These are phyloP conservation scores for Petroica traversi DNA, from an alignment of 2,113 vertebrate species.

Conservation along the genomic window DNA sequence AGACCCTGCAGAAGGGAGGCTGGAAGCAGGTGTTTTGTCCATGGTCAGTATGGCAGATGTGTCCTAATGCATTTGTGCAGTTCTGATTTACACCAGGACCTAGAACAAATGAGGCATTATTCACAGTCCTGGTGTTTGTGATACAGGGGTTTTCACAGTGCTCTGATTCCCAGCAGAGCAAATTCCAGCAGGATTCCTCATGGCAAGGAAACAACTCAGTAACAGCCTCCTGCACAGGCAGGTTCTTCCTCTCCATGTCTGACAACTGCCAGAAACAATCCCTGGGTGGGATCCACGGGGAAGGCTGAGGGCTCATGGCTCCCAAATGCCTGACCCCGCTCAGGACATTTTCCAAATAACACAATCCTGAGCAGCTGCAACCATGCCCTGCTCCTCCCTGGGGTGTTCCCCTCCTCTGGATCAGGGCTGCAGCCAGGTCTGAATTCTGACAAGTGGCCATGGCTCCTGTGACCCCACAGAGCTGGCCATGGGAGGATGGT, in stretches of 20 bases:
- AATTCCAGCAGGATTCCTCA: background rate
- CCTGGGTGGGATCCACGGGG: background rate
- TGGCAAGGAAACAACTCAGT: background rate
- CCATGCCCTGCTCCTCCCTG: background rate
- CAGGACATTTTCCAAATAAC: background rate
- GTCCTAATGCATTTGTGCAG: background rate
- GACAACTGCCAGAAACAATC: background rate
- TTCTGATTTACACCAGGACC: background rate
- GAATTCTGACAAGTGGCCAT: background rate
- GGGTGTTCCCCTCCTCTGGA: background rate
- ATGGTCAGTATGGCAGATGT: background rate
- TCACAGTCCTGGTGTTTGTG: accelerated
- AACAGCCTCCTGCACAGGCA: background rate
- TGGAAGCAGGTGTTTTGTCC: background rate
- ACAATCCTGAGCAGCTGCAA: slow-evolving; percentile 15
- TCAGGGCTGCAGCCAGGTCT: background rate
- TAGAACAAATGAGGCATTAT: background rate
- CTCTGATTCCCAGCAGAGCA: background rate
- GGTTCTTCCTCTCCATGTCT: background rate
- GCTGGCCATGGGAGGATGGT: accelerated
- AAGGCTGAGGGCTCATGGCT: background rate
- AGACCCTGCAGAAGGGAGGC: background rate
- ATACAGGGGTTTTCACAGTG: background rate
- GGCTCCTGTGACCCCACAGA: background rate
- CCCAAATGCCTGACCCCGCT: background rate